Base-by-base conservation (phyloP, 2,888 invertebrate species). In the Phyllotreta striolata region DNA sequence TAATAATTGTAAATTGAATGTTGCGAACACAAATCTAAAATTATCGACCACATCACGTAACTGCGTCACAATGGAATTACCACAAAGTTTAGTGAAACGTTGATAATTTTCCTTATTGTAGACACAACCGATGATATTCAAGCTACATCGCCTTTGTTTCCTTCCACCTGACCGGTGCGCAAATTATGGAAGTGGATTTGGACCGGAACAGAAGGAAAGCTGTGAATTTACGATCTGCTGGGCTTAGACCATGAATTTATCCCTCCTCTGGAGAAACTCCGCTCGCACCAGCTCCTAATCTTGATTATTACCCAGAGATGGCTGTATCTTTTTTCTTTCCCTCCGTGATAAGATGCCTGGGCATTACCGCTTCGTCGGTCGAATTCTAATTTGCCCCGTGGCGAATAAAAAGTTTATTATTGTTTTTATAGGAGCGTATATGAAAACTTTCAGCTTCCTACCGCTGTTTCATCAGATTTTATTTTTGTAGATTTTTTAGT, bases 161-260 rank as follows among this genome's bases (percentile, higher is more conserved):
- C 52, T 52, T 47, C 54, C 64, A 64, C 64, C 64, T 62, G 56
- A 56, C 61, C 64, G 54, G 44, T 64, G 43, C 47, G 57, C 61
- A 74, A 77, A 76, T 77, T 74, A 76, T 74, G 73, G 77, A 75
- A 76, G 72, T 75, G 77, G 78, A 78, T 78, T 78, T 77, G 68
- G 71, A 71, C 66, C 68, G 72, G 72, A 72, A 74, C 69, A 69
- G 72, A 70, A 71, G 71, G 70, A 71, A 72, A 72, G 72, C 58
- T 67, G 64, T 67, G 74, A 77, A 79, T 79, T 79, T 78, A 79
- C 77, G 79, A 78, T 74, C 77, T 75, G 74, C 74, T 74, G 74
- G 77, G 77, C 75, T 78, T 77, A 77, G 74, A 73, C 69, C 73
- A 71, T 68, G 74, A 77, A 78, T 78, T 78, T 77, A 78, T 78